These are phyloP conservation scores for Eustalomyia histrio DNA, from an alignment of 2,888 invertebrate species.

Conservation along the genomic window DNA sequence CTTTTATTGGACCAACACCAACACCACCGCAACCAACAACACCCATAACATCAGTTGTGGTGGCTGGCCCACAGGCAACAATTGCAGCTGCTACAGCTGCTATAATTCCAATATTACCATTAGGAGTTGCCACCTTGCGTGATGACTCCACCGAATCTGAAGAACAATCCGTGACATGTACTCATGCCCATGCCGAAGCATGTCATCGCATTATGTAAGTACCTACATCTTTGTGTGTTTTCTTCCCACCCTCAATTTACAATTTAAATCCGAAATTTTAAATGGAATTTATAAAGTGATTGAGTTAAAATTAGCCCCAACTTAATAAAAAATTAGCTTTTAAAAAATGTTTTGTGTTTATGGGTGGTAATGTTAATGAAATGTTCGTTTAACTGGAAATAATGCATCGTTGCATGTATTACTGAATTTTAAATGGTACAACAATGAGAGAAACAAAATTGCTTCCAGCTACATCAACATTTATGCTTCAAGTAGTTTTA, in stretches of 20 bases:
- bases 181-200: conserved; percentile 78
- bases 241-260: background rate
- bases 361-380: background rate
- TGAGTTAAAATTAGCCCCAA: background rate
- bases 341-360: background rate
- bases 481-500: conserved; percentile 8
- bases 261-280: background rate
- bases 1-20: conserved; percentile 76
- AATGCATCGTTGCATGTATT: conserved; percentile 27
- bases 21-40: conserved; percentile 77
- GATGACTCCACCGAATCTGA: conserved; percentile 80
- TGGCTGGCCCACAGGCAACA: conserved; percentile 80
- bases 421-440: conserved; percentile 16
- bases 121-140: conserved; percentile 79
- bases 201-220: conserved; percentile 80
- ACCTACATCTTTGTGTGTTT: conserved; percentile 3
- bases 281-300: no score
- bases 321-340: background rate
- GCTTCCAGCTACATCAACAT: background rate
- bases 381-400: background rate
- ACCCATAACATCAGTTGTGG: conserved; percentile 76
- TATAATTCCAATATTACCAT: conserved; percentile 79
- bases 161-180: conserved; percentile 79
- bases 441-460: background rate
- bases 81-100: conserved; percentile 80